phyloP scores from a whole-genome alignment of 1,140 invertebrate genomes.

The Drosophila sechellia region DNA sequence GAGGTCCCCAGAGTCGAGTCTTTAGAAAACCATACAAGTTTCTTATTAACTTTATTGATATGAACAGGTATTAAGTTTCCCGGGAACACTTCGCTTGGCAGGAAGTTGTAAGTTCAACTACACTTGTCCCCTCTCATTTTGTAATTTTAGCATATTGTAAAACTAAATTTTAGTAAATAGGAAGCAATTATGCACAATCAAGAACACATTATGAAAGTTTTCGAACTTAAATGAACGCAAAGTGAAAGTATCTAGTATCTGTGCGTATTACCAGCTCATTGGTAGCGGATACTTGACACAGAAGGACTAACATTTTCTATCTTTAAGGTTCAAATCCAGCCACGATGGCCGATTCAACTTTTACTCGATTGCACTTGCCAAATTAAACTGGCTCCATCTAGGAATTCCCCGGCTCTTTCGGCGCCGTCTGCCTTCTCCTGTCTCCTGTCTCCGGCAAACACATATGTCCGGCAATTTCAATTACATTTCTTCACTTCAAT shows the following conservation, averaged over 20 bases:
- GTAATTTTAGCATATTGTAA: background rate
- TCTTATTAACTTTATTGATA: slow-evolving; percentile 22
- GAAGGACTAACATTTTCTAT: background rate
- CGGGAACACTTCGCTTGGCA: background rate
- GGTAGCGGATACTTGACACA: background rate
- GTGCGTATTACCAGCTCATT: too few species aligned
- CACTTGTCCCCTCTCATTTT: background rate
- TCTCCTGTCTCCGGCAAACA: slow-evolving; percentile 22
- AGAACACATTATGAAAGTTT: too few species aligned
- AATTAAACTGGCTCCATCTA: slow-evolving; percentile 31
- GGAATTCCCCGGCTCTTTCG: background rate
- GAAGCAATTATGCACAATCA: too few species aligned
- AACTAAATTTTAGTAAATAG: background rate
- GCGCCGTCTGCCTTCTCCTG: background rate
- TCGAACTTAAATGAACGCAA: too few species aligned
- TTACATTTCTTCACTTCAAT: slow-evolving; percentile 78
- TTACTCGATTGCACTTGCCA: slow-evolving; percentile 45
- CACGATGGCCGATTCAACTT: slow-evolving; percentile 21
- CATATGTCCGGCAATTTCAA: slow-evolving; percentile 69
- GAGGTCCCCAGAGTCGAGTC: slow-evolving; percentile 15
- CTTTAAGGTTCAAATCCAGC: background rate
- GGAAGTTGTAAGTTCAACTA: background rate
- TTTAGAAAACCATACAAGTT: slow-evolving; percentile 48
- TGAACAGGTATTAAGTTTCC: slow-evolving; percentile 14
- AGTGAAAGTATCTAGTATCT: too few species aligned